Conservation (phyloP, 2,113 vertebrate species). For the Hemichromis elongatus region DNA sequence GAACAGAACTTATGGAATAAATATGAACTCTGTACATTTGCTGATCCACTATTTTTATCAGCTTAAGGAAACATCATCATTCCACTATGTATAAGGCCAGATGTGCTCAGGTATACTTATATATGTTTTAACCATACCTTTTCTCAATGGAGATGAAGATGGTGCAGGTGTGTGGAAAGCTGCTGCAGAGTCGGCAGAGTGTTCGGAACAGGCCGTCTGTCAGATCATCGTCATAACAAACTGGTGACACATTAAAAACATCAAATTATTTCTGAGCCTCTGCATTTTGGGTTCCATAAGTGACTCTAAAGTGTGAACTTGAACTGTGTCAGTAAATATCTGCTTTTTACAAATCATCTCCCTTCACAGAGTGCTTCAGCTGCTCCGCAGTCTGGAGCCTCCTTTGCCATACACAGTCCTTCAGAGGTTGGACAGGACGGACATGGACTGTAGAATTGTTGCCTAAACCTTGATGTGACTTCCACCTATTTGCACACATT, state of each 20-base stretch:
- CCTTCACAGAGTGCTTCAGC: background rate
- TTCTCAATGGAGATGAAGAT: constrained; percentile 86
- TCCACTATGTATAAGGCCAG: background rate
- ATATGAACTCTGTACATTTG: background rate
- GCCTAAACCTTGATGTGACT: background rate
- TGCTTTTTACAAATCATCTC: background rate
- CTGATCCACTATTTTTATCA: background rate
- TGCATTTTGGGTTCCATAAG: background rate
- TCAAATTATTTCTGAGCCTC: rapidly evolving
- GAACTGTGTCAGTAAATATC: background rate
- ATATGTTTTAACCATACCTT: constrained; percentile 66
- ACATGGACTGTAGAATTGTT: background rate
- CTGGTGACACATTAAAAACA: constrained; percentile 56
- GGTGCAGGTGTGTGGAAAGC: constrained; percentile 70
- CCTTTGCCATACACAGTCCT: background rate
- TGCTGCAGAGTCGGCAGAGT: constrained; percentile 74
- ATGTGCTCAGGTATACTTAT: background rate
- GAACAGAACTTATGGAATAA: background rate
- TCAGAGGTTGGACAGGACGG: too few relatives aligned
- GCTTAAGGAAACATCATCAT: background rate
- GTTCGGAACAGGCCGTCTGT: constrained; percentile 86
- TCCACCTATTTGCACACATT: background rate
- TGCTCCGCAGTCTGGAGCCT: background rate
- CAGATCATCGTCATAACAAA: constrained; percentile 90
- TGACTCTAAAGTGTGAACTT: background rate